A percentile compares a stretch with the other conserved stretches of the same genome.
Conservation (phyloP, 2,113 vertebrate genomes). For the Pollachius pollachius region DNA sequence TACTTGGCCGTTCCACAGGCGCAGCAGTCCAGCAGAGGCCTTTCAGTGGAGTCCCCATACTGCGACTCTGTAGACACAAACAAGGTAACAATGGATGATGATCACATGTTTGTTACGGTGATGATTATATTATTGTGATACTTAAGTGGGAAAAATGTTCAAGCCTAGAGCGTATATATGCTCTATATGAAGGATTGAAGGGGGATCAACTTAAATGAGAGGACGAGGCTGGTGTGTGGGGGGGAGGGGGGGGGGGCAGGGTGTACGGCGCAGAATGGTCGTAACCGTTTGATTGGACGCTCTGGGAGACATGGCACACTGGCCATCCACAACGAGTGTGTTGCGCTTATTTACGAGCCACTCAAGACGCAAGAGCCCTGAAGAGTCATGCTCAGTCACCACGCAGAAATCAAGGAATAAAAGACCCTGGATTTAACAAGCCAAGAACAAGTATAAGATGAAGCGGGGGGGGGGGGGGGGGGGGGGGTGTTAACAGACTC, state of each 20-base stretch:
- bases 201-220: background rate
- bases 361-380: conserved; percentile 31
- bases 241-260: background rate
- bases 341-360: conserved; percentile 37
- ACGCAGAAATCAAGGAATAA: conserved; percentile 25
- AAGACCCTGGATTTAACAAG: background rate
- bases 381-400: conserved; percentile 15
- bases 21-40: conserved; percentile 86
- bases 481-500: conserved; percentile 4
- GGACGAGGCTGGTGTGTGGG: background rate
- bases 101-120: too few relatives aligned
- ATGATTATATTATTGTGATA: too few relatives aligned
- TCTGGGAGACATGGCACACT: conserved; percentile 39
- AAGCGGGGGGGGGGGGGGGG: conserved; percentile 6
- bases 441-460: conserved; percentile 11
- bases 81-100: conserved; percentile 4
- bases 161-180: conserved; percentile 17
- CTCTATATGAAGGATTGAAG: background rate
- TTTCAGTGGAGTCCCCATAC: conserved; percentile 81
- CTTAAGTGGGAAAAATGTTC: too few relatives aligned
- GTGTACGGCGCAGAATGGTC: conserved; percentile 6
- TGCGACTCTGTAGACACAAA: conserved; percentile 72
- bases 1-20: conserved; percentile 98
- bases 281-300: conserved; percentile 35
- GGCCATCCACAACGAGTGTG: conserved; percentile 35